phyloP scores from a whole-genome alignment of 2,113 vertebrate genomes.

The Phocoena sinus region DNA sequence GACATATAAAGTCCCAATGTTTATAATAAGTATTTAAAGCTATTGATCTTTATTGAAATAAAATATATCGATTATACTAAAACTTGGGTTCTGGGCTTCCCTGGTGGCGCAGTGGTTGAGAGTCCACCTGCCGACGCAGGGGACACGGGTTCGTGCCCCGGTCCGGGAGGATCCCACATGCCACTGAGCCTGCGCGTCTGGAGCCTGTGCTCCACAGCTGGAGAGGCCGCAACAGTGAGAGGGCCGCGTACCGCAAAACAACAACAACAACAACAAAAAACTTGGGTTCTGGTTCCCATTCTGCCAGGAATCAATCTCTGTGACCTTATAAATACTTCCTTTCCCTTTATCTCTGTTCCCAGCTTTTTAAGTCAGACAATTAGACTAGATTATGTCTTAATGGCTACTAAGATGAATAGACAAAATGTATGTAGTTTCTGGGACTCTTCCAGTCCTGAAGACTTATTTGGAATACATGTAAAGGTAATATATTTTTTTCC shows the following conservation, averaged over 20 bases:
- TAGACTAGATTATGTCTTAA: neutral
- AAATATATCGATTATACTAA: neutral
- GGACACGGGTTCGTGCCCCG: too few relatives aligned
- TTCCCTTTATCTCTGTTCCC: neutral
- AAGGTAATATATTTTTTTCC: neutral
- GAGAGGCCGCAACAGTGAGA: too few relatives aligned
- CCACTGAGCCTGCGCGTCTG: too few relatives aligned
- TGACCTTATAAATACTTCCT: neutral
- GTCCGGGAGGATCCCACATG: too few relatives aligned
- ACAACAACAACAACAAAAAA: neutral
- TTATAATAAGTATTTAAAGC: neutral
- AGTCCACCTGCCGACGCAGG: too few relatives aligned
- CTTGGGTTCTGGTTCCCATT: neutral
- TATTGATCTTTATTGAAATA: neutral
- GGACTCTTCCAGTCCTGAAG: neutral
- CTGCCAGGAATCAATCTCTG: neutral
- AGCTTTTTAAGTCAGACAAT: neutral
- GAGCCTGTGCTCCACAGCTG: too few relatives aligned
- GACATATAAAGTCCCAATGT: neutral
- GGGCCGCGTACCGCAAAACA: too few relatives aligned
- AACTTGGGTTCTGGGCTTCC: neutral
- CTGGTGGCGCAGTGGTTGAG: too few relatives aligned
- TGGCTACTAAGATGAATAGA: neutral
- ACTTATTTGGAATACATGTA: too few relatives aligned
- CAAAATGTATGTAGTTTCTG: neutral